Percentiles rank a stretch among this genome's conserved stretches.
Evolutionary conservation across 2,888 invertebrate genomes (phyloP).

Genomic region (Sthenelais limicola): DNA sequence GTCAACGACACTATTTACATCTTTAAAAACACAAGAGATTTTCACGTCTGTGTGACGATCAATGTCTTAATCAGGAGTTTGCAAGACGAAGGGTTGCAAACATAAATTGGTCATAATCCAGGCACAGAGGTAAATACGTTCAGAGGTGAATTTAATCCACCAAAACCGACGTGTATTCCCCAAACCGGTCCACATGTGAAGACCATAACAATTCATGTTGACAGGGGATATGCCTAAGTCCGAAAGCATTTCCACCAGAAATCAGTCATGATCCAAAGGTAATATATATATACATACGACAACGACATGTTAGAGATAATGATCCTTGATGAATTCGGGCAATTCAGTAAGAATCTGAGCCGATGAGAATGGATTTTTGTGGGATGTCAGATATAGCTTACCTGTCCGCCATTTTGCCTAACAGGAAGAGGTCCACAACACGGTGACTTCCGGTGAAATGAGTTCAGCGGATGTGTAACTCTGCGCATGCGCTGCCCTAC

Average conservation of each 20-base stretch:
- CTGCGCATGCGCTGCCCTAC: not conserved
- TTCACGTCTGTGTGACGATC: too few relatives aligned
- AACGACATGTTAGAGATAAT: not conserved
- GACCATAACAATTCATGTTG: not conserved
- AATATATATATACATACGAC: not conserved
- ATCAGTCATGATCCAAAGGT: too few relatives aligned
- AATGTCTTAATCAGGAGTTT: too few relatives aligned
- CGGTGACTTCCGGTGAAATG: constrained; percentile 26
- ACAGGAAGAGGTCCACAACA: constrained; percentile 45
- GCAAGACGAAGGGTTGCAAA: too few relatives aligned
- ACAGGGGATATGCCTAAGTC: constrained; percentile 2
- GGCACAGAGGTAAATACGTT: too few relatives aligned
- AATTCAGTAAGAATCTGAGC: too few relatives aligned
- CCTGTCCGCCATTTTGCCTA: constrained; percentile 53
- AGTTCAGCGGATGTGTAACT: not conserved
- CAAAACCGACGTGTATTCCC: constrained; percentile 10
- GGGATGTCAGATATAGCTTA: constrained; percentile 42
- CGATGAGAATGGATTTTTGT: constrained; percentile 12
- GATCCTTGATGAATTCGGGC: too few relatives aligned
- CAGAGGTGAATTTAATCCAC: not conserved
- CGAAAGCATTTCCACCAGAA: not conserved
- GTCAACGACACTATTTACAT: too few relatives aligned
- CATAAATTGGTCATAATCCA: too few relatives aligned
- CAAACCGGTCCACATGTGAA: constrained; percentile 31
- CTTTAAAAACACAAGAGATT: too few relatives aligned